Evolutionary conservation across 2,888 invertebrate genomes (phyloP).

Genomic region (Tetheella fluctuosa): DNA sequence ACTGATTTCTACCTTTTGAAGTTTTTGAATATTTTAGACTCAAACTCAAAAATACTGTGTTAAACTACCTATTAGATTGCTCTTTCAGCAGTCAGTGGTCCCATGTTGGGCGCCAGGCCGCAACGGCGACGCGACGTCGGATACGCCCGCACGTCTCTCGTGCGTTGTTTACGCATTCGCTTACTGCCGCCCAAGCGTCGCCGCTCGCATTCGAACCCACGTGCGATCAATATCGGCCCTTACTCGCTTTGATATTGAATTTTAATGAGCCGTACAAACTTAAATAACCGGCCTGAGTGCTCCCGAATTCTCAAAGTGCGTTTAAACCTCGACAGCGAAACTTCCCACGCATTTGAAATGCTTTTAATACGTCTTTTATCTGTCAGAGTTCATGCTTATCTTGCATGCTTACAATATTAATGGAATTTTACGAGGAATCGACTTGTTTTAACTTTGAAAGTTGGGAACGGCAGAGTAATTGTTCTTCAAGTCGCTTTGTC

Average conservation of each 20-base stretch:
- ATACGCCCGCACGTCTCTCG: slow-evolving; percentile 21
- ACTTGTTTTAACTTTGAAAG: slow-evolving; percentile 36
- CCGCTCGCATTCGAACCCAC: slow-evolving; percentile 23
- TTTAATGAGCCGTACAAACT: slow-evolving; percentile 63
- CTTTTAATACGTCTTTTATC: slow-evolving; percentile 58
- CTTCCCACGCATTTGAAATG: slow-evolving; percentile 40
- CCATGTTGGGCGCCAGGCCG: slow-evolving; percentile 41
- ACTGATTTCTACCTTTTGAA: no score
- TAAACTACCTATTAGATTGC: no score
- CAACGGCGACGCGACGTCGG: slow-evolving; percentile 17
- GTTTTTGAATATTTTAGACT: neutral
- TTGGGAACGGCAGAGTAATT: slow-evolving; percentile 40
- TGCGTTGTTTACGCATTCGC: slow-evolving; percentile 46
- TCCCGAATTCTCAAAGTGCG: slow-evolving; percentile 47
- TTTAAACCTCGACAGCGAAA: slow-evolving; percentile 40
- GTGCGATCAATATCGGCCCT: slow-evolving; percentile 57
- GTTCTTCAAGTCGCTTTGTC: slow-evolving; percentile 37
- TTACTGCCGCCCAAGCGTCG: slow-evolving; percentile 42
- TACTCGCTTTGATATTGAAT: slow-evolving; percentile 61
- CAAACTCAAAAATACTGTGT: no score
- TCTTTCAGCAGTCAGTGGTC: slow-evolving; percentile 20
- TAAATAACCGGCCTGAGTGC: slow-evolving; percentile 49
- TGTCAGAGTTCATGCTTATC: slow-evolving; percentile 52
- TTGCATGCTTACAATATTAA: slow-evolving; percentile 51
- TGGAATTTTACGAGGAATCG: slow-evolving; percentile 48